These are phyloP conservation scores for Rugalucina vietnamica DNA, from an alignment of 2,888 invertebrate species.

Conservation along the genomic window DNA sequence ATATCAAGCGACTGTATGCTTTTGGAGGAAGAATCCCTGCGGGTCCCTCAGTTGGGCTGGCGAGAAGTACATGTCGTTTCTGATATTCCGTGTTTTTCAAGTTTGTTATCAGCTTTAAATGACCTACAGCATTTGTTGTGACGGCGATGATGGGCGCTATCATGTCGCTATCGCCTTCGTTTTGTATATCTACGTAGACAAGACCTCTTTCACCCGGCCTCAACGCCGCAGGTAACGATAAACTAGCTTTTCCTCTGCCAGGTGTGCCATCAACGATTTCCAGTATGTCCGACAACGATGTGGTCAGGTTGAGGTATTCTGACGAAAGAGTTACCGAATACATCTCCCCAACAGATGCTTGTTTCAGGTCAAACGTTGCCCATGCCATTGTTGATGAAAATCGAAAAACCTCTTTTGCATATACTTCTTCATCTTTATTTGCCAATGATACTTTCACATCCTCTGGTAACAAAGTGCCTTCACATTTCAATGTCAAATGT, in stretches of 20 bases:
- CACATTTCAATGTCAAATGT: conserved; percentile 33
- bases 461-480: conserved; percentile 40
- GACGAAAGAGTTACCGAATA: conserved; percentile 5
- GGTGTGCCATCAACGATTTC: conserved; percentile 16
- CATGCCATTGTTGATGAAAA: conserved; percentile 43
- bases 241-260: conserved; percentile 14
- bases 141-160: conserved; percentile 24
- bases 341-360: neutral
- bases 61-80: conserved; percentile 24
- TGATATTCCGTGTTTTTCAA: neutral
- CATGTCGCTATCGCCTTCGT: conserved; percentile 44
- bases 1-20: neutral
- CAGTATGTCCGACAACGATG: neutral
- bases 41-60: conserved; percentile 19
- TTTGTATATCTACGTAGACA: conserved; percentile 28
- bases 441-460: conserved; percentile 21
- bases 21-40: conserved; percentile 38
- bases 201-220: conserved; percentile 28
- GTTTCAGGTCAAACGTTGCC: conserved; percentile 39
- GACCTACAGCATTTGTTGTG: conserved; percentile 14
- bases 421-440: neutral
- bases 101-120: conserved; percentile 18
- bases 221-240: conserved; percentile 17
- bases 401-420: neutral
- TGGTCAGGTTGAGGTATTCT: neutral